Base-by-base conservation (phyloP, 2,888 invertebrate species). In the Lasiommata megera region DNA sequence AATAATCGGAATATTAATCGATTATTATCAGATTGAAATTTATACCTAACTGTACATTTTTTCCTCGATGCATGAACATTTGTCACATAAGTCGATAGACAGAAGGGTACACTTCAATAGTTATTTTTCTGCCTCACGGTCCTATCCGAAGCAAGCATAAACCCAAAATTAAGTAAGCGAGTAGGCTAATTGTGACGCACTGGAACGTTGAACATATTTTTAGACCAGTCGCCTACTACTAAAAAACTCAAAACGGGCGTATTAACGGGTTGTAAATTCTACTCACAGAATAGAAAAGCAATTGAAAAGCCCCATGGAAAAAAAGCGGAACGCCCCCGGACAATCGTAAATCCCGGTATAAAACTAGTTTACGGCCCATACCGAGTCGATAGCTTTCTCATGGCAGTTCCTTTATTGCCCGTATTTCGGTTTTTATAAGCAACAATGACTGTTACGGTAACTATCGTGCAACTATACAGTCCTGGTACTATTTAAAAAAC, bases 301-400 rank as follows among this genome's bases (percentile, higher is more conserved):
- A 55, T 55, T 55, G 55, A 55, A 55, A 46, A 37, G 7, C 23
- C 29, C 29, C 11, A 23, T 46, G 29, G 37, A 11, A 46, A 63
- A 55, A 54, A 55, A 61, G 59, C 56, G 55, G 37, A 48, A 56
- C 31, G 54, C 60, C 61, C 52, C 59, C 36, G 61, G 56, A 57
- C 60, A 54, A 40, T 64, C 67, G 63, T 67, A 66, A 67, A 67
- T 54, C 58, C 56, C 17, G 23, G 50, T 53, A 62, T 65, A 67
- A 65, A 67, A 54, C 54, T 63, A 60, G 56, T 63, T 60, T 60
- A 60, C 47, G 60, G 58, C 41, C 47, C 46, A 18, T 31, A 31
- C 52, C 28, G 46, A 57, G 46, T 53, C 51, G 34, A 52, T 53
- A 40, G 52, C 48, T 48, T 48, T 48, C 55, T 48, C 48, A 36